phyloP scores from a whole-genome alignment of 2,113 vertebrate species.

The Eulemur macaco region DNA sequence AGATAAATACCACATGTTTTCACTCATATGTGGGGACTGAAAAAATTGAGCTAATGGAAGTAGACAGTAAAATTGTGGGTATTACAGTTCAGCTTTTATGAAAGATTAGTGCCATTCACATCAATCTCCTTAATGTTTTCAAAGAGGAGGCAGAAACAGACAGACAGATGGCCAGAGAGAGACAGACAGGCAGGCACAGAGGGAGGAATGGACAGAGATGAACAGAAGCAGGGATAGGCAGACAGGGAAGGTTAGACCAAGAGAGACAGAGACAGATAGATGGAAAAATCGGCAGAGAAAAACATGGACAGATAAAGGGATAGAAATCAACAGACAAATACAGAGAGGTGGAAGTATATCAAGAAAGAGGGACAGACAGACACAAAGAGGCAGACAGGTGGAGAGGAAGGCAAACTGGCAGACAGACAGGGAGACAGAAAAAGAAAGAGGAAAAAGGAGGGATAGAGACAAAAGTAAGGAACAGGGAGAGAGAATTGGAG shows the following conservation, averaged over 20 bases:
- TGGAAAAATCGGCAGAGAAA: not conserved
- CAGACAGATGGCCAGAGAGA: not conserved
- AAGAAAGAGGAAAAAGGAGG: not conserved
- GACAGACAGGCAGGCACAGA: not conserved
- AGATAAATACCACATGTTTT: not conserved
- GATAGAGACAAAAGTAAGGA: not conserved
- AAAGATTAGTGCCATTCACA: slow-evolving; percentile 37
- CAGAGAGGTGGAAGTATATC: not conserved
- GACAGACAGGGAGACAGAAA: not conserved
- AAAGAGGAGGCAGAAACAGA: not conserved
- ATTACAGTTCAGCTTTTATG: slow-evolving; percentile 22
- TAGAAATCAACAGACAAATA: not conserved
- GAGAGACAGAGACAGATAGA: not conserved
- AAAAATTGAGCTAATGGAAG: too few relatives aligned
- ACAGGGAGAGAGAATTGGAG: not conserved
- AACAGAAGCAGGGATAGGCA: not conserved
- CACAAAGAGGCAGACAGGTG: not conserved
- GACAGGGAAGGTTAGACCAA: not conserved
- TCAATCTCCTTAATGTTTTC: not conserved
- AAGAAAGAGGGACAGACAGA: not conserved
- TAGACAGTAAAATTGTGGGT: too few relatives aligned
- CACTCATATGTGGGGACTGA: not conserved
- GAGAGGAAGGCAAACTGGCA: not conserved
- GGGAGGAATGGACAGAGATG: not conserved
- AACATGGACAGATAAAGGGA: not conserved